A percentile compares a stretch with the other conserved stretches of the same genome.
phyloP scores from a whole-genome alignment of 2,888 invertebrate species.

The Bimastos eiseni region DNA sequence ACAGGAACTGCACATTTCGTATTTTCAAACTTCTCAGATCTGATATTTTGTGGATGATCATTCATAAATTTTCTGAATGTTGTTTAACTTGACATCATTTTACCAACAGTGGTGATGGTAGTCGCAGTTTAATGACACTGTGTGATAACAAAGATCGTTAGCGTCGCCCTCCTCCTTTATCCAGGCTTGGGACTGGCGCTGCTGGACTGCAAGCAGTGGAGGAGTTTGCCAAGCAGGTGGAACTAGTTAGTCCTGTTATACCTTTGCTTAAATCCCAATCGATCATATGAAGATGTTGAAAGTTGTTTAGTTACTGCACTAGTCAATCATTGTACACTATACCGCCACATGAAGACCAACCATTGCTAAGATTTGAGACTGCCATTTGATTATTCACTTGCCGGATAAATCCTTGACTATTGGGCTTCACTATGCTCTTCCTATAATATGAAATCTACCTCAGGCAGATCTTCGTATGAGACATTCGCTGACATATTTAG shows the following conservation, averaged over 20 bases:
- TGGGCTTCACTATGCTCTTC: neutral
- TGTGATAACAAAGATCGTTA: too few species aligned
- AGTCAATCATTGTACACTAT: neutral
- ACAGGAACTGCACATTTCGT: too few species aligned
- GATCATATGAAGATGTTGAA: neutral
- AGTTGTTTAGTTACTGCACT: neutral
- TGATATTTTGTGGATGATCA: neutral
- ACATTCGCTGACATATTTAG: neutral
- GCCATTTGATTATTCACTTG: neutral
- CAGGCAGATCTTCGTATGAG: neutral
- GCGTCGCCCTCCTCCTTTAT: too few species aligned
- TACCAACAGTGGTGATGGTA: too few species aligned
- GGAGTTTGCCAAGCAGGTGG: neutral
- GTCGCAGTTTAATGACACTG: too few species aligned
- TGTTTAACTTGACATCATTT: neutral
- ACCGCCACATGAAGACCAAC: neutral
- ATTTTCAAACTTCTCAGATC: neutral
- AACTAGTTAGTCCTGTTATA: neutral
- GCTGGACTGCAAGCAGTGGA: too few species aligned
- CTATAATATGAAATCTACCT: neutral
- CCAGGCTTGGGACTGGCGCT: too few species aligned
- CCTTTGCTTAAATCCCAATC: neutral
- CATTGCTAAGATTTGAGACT: neutral
- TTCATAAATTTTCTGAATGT: neutral
- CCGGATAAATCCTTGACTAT: slow-evolving; percentile 1